phyloP scores from a whole-genome alignment of 2,888 invertebrate genomes.

The Brassicogethes aeneus region DNA sequence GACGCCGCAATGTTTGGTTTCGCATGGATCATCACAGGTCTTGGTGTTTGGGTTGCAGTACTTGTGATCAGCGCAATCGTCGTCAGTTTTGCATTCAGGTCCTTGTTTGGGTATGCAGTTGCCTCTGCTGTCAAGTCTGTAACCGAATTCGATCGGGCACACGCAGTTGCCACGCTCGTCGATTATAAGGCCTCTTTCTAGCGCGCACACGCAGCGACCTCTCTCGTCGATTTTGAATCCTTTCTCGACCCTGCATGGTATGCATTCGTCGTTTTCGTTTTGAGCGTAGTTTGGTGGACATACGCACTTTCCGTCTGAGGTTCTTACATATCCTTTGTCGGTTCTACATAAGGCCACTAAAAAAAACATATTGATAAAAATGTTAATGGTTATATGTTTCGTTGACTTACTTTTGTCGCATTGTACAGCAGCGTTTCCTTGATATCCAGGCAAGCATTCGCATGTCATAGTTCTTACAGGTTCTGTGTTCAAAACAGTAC shows the following conservation, averaged over 20 bases:
- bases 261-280: slow-evolving; percentile 68
- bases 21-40: slow-evolving; percentile 74
- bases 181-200: slow-evolving; percentile 67
- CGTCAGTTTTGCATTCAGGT: slow-evolving; percentile 58
- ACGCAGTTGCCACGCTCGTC: slow-evolving; percentile 71
- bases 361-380: slow-evolving; percentile 28
- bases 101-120: slow-evolving; percentile 48
- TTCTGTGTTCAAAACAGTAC: slow-evolving; percentile 69
- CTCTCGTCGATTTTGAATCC: slow-evolving; percentile 68
- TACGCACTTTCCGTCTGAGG: slow-evolving; percentile 57
- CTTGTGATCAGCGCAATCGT: slow-evolving; percentile 67
- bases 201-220: slow-evolving; percentile 75
- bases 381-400: too few species aligned
- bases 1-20: slow-evolving; percentile 60
- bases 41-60: slow-evolving; percentile 62
- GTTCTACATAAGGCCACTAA: slow-evolving; percentile 52
- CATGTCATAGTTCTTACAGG: slow-evolving; percentile 85
- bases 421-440: slow-evolving; percentile 77
- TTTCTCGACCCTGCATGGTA: slow-evolving; percentile 59
- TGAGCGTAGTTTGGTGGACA: slow-evolving; percentile 72
- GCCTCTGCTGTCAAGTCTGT: slow-evolving; percentile 50
- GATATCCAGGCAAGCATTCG: slow-evolving; percentile 76
- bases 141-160: slow-evolving; percentile 61
- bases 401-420: slow-evolving; percentile 76
- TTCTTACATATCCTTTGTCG: slow-evolving; percentile 59